Evolutionary conservation across 35 echinoderm and acorn worm genomes (phyloP).

Genomic region (Heliocidaris erythrogramma): DNA sequence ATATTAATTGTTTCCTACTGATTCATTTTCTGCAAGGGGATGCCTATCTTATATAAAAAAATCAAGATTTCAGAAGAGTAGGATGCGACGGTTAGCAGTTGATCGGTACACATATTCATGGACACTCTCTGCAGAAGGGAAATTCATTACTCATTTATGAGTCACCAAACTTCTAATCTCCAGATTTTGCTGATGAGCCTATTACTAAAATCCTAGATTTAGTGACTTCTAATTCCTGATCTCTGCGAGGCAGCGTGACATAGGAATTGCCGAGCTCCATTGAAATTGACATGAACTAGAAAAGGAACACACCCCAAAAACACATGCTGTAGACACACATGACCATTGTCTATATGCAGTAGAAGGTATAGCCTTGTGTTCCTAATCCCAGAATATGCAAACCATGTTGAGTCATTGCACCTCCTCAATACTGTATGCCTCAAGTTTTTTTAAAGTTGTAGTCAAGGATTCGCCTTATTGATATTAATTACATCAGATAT

Average conservation of each 20-base stretch:
- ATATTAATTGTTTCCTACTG: not conserved
- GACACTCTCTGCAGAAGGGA: not conserved
- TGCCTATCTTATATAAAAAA: not conserved
- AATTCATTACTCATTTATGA: not conserved
- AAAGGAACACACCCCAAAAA: not conserved
- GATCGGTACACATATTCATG: not conserved
- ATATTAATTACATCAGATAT: not conserved
- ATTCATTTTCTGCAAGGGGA: not conserved
- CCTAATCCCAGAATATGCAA: not conserved
- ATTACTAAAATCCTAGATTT: slow-evolving; percentile 20
- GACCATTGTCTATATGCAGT: not conserved
- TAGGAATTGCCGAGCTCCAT: not conserved
- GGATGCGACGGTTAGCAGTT: not conserved
- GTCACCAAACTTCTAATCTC: not conserved
- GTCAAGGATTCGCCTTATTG: not conserved
- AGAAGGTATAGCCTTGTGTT: not conserved
- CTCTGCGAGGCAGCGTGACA: not conserved
- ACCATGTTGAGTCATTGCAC: not conserved
- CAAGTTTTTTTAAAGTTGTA: not conserved
- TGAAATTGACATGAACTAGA: not conserved
- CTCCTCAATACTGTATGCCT: not conserved
- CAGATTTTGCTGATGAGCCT: not conserved
- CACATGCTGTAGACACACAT: not conserved
- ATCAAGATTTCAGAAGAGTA: not conserved
- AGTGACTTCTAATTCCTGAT: not conserved